phyloP scores from a whole-genome alignment of 2,888 invertebrate species.

The Anaspis maculata region DNA sequence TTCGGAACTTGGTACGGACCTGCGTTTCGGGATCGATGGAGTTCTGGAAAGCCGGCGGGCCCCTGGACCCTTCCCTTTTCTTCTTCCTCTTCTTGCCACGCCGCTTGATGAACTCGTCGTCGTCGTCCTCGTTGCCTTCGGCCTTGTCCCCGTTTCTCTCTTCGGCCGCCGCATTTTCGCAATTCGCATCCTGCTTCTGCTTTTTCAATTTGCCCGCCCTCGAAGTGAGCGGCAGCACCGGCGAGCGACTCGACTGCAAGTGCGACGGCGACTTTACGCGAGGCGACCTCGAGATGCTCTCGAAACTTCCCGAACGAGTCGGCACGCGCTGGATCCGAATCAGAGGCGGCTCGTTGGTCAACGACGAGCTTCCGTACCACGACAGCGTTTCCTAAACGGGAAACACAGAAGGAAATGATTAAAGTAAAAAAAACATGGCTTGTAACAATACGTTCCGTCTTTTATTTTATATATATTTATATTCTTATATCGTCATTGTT shows the following conservation, averaged over 20 bases:
- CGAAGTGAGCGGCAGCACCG: neutral
- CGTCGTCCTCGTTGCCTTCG: slow-evolving; percentile 47
- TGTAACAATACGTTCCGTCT: no score
- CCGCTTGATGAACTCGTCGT: slow-evolving; percentile 52
- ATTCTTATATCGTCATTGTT: no score
- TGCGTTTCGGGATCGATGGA: slow-evolving; percentile 63
- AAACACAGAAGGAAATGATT: no score
- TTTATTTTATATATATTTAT: no score
- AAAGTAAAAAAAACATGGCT: no score
- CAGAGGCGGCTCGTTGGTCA: slow-evolving; percentile 40
- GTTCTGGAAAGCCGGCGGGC: slow-evolving; percentile 34
- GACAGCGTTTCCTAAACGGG: slow-evolving; percentile 46
- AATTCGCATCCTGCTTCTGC: neutral
- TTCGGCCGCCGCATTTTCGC: no score
- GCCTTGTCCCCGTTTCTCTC: slow-evolving; percentile 21
- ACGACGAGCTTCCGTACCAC: slow-evolving; percentile 43
- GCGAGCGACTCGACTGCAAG: slow-evolving; percentile 1
- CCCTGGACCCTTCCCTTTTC: slow-evolving; percentile 35
- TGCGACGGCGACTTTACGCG: slow-evolving; percentile 5
- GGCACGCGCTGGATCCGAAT: slow-evolving; percentile 33
- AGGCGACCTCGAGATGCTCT: slow-evolving; percentile 8
- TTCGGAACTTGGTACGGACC: no score
- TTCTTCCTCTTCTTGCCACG: slow-evolving; percentile 47
- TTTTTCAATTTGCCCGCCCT: neutral
- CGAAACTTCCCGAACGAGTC: slow-evolving; percentile 25